Evolutionary conservation across 2,797 vertebrate species (phyloP).

Genomic region (Distichodus sexfasciatus): DNA sequence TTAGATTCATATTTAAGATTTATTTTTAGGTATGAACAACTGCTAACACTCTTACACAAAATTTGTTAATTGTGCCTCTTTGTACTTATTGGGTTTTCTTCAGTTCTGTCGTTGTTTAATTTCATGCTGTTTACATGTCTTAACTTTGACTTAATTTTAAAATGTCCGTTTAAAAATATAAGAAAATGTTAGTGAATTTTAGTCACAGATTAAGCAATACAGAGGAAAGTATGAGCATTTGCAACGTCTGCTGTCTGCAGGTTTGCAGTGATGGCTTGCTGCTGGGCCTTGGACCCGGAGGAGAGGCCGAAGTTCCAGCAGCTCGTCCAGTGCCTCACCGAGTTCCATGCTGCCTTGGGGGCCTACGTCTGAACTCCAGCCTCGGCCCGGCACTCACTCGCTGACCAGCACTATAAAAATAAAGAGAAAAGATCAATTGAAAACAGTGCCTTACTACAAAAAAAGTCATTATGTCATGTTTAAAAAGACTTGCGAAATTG

Average conservation of each 20-base stretch:
- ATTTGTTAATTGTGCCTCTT: no score
- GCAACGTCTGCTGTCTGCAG: conserved; percentile 96
- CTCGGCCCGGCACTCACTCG: conserved; percentile 27
- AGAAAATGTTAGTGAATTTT: no score
- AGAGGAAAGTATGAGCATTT: not conserved
- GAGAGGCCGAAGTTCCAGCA: conserved; percentile 99
- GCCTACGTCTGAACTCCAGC: conserved; percentile 86
- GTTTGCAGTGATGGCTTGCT: conserved; percentile 99
- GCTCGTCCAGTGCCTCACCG: conserved; percentile 97
- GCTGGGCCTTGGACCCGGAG: conserved; percentile 96
- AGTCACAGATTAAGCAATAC: no score
- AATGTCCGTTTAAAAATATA: no score
- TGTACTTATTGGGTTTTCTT: no score
- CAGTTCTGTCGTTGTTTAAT: no score
- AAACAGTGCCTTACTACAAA: conserved; percentile 80
- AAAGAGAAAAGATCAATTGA: conserved; percentile 66
- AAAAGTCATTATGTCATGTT: conserved; percentile 51
- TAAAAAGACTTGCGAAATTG: not conserved
- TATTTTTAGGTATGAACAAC: no score
- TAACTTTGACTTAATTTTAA: no score
- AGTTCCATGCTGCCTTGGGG: conserved; percentile 94
- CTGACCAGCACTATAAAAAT: conserved; percentile 59
- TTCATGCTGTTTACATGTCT: no score
- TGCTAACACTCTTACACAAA: no score
- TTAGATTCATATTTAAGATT: no score